These are phyloP conservation scores for Natator depressus DNA, from an alignment of 2,113 vertebrate genomes.

Conservation along the genomic window DNA sequence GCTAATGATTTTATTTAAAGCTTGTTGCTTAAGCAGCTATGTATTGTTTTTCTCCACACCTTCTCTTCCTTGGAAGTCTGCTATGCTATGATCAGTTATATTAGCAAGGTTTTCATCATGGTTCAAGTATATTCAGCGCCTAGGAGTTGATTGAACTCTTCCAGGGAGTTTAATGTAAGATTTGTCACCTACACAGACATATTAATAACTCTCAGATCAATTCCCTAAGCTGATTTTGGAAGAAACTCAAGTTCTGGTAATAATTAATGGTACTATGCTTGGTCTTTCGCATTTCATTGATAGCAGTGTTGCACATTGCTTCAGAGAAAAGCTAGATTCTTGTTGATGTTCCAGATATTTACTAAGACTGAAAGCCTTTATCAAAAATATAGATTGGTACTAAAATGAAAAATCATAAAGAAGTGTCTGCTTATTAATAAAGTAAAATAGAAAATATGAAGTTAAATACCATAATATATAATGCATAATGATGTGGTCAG, in stretches of 20 bases:
- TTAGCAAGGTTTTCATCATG: conserved; percentile 7
- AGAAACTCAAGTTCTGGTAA: conserved; percentile 45
- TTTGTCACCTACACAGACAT: conserved; percentile 47
- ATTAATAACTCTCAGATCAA: conserved; percentile 46
- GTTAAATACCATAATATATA: neutral
- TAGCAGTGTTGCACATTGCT: neutral
- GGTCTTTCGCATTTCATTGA: neutral
- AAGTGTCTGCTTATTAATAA: neutral
- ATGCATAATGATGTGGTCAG: neutral
- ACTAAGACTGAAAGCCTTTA: neutral
- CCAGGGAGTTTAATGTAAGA: conserved; percentile 25
- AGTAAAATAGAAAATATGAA: neutral
- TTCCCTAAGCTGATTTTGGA: conserved; percentile 39
- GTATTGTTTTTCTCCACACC: neutral
- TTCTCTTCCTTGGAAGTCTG: neutral
- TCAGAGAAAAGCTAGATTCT: neutral
- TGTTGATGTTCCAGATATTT: neutral
- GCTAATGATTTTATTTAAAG: neutral
- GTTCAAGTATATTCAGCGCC: conserved; percentile 14
- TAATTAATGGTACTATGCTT: neutral
- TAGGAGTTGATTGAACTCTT: conserved; percentile 36
- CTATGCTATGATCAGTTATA: neutral
- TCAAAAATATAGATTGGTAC: neutral
- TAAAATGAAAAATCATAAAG: neutral
- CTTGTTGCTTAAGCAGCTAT: neutral